phyloP scores from a whole-genome alignment of 64 coral and sea anemone genomes.

The Anthopleura sola region DNA sequence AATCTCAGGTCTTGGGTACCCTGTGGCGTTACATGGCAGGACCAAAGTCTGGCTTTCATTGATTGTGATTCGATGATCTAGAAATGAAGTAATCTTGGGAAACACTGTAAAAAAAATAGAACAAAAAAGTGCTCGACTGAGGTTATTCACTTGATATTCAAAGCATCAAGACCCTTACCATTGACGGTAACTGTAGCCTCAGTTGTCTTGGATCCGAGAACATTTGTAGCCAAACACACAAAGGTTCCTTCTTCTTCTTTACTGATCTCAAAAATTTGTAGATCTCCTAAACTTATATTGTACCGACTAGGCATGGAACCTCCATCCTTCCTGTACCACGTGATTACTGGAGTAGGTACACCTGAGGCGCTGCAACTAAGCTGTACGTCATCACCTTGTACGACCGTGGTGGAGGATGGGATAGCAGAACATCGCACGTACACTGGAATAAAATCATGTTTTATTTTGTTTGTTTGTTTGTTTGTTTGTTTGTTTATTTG shows the following conservation, averaged over 20 bases:
- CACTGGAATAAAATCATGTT: neutral
- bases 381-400: conserved; percentile 9
- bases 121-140: no score
- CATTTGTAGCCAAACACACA: conserved; percentile 30
- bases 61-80: neutral
- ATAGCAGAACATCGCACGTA: neutral
- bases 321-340: conserved; percentile 39
- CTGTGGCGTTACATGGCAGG: neutral
- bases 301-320: neutral
- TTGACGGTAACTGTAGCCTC: conserved; percentile 35
- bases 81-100: neutral
- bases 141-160: no score
- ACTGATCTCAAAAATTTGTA: neutral
- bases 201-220: neutral
- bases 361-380: conserved; percentile 39
- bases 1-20: neutral
- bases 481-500: no score
- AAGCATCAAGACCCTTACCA: neutral
- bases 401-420: conserved; percentile 4
- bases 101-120: neutral
- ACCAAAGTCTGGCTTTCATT: neutral
- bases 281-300: neutral
- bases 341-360: conserved; percentile 35
- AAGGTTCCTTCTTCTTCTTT: conserved; percentile 32
- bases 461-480: no score